Base-by-base conservation (phyloP, 2,797 vertebrate genomes). In the Phrynocephalus guinanensis region DNA sequence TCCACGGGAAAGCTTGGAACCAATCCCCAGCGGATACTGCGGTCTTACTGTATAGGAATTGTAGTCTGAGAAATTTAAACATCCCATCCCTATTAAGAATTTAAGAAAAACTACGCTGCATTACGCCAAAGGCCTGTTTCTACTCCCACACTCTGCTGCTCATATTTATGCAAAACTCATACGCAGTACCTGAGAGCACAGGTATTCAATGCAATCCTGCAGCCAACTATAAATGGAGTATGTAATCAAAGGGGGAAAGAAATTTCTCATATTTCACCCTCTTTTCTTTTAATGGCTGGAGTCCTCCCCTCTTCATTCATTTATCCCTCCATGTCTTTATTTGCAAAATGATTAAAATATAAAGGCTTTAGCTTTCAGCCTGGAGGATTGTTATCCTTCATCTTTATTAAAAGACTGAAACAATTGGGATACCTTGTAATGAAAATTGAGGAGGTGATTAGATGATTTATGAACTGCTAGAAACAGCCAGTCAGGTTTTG, bases 391-490 rank as follows among this genome's bases (percentile, higher is more conserved):
- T 56, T 89, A 68, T 66, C 11, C 38, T 93, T 92, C 86, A 75
- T 2, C 30, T 90, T 91, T 92, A 91, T 93, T 84, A 91, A 93
- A 93, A 94, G 48, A 68, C 84, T 77, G 89, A 92, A 86, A 56
- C 70, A 91, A 85, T 93, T 89, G 91, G 86, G 71, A 93, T 44
- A 7, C 73, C 86, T 87, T 84, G 84, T 91, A 67, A 83, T 88
- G 84, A 93, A 95, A 93, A 93, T 82, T 44, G 18, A 89, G 83
- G 71, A 83, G 38, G 66, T 82, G 83, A 94, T 83, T 92, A 91
- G 94, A 94, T 93, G 88, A 95, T 94, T 92, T 91, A 92, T 91
- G 71, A 88, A 91, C 30, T 77, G 24, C 52, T 88, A 91, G 84
- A 82, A 90, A 82, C 82, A 85, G 84, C 52, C 89, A 88, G 68